Base-by-base conservation (phyloP, 2,113 vertebrate species). In the Salvator merianae region DNA sequence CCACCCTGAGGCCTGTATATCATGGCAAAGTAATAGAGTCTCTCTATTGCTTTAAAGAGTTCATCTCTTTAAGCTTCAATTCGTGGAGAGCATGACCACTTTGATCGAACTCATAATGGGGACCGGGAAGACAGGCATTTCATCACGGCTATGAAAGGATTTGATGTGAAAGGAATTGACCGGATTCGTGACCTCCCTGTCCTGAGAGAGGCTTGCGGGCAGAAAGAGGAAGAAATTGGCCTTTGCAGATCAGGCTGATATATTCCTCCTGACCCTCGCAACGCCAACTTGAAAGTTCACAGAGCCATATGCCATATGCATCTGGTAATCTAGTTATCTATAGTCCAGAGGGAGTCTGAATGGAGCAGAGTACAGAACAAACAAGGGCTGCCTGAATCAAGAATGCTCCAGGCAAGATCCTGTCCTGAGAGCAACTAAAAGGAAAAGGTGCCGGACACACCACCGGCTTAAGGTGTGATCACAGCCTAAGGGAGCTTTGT, bases 51-150 rank as follows among this genome's bases (percentile, higher is more conserved):
- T 93, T 95, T 94, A 95, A 95, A 93, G 93, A 94, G 90, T 93
- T 95, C 95, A 95, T 95, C 95, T 96, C 93, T 95, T 96, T 94
- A 94, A 94, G 95, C 94, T 71, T 91, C 93, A 83, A 83, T 96
- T 94, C 95, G 94, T 94, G 94, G 94, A 95, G 94, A 92, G 72
- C 92, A 92, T 95, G 94, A 94, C 96, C 90, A 88, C 91, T 74
- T 85, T 96, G 96, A 96, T 94, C 94, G 95, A 96, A 90, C 92
- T 89, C 88, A 88, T 92, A 50, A 0, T 78, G 89, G 92, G 20
- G 84, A 92, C 88, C 66, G 87, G 90, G 87, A 89, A 80, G 93
- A 89, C 69, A 2, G 88, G 90, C 91, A 87, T 88, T 96, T 93
- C 93, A 94, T 96, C 95, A 96, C 91, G 90, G 82, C 90, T 93